Evolutionary conservation across 2,113 vertebrate species (phyloP), one percentile per base, ranked within the genome.

Genomic region (Siniperca knerii): DNA sequence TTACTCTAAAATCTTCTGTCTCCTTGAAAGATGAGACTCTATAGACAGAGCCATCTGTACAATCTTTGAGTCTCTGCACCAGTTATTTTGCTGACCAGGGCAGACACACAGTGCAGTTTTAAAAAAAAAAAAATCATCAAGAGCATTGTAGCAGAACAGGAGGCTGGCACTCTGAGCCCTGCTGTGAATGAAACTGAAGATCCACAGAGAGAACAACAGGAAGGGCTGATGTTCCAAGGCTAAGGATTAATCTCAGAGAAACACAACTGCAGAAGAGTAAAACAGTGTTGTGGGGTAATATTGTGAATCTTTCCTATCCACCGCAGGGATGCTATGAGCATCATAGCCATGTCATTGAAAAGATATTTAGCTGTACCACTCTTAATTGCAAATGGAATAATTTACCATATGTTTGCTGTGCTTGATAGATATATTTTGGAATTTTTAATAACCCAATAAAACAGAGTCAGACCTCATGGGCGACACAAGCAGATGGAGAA

Each of bases 261-360:
- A 64, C 83, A 81, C 83, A 70, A 66, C 61, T 48, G 76, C 65
- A 77, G 62, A 54, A 21, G 48, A 71, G 37, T 18, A 12, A 79
- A 76, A 72, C 7, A 0, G 15, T 15, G 35, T 54, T 57, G 44
- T 29, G 12, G 11, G 37, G 37, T 62, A 35, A 83, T 65, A 46
- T 42, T 67, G 25, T 11, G 6, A 66, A 65, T 79, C 18, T 37
- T 2, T 46, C 5, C 8, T 23, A 23, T 79, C 23, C 25, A 13
- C 66, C 5, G 16, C 65, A 23, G n/a, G 75, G 62, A 23, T 68
- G 18, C 33, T 76, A 75, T 75, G 6, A 79, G 29, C 29, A 35
- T 23, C 58, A 23, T 12, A 58, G 21, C 16, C 16, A 71, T 60
- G 78, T 44, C 21, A 48, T 62, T 78, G 10, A 29, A 55, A 66